A percentile compares a stretch with the other conserved stretches of the same genome.
phyloP scores from a whole-genome alignment of 2,888 invertebrate genomes.

The Sesia bembeciformis region DNA sequence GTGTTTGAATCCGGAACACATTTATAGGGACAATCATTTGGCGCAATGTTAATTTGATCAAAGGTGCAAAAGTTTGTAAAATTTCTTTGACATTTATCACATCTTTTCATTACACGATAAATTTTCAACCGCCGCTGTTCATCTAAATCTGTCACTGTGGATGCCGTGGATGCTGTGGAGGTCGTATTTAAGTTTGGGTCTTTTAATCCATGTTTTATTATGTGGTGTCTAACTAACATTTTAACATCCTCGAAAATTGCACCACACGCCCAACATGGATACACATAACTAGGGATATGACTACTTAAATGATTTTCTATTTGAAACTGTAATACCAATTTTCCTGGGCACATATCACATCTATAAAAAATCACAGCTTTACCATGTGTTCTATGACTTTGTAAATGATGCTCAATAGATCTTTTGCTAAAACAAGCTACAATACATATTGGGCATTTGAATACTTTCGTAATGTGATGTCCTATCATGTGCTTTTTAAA shows the following conservation, averaged over 20 bases:
- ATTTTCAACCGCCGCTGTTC: too few species aligned
- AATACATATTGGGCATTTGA: constrained; percentile 54
- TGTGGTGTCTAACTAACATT: constrained; percentile 35
- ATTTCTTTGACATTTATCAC: constrained; percentile 43
- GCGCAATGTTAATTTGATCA: constrained; percentile 36
- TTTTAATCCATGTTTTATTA: constrained; percentile 35
- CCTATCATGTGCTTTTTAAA: constrained; percentile 57
- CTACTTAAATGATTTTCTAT: constrained; percentile 41
- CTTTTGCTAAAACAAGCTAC: constrained; percentile 46
- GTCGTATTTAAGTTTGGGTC: too few species aligned
- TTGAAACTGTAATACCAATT: constrained; percentile 40
- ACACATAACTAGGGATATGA: constrained; percentile 23
- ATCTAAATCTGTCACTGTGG: too few species aligned
- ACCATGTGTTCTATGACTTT: constrained; percentile 19
- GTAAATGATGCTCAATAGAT: constrained; percentile 48
- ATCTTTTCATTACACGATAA: constrained; percentile 45
- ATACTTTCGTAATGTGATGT: constrained; percentile 53
- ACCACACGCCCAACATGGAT: constrained; percentile 54
- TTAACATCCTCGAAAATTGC: constrained; percentile 26
- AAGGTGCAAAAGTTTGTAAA: constrained; percentile 48
- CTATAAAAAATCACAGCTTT: constrained; percentile 38
- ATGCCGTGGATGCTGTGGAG: too few species aligned
- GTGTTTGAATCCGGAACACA: too few species aligned
- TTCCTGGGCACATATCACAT: constrained; percentile 51
- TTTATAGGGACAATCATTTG: constrained; percentile 49